Conservation (phyloP, 2,888 invertebrate genomes). For the Auanema sp. region DNA sequence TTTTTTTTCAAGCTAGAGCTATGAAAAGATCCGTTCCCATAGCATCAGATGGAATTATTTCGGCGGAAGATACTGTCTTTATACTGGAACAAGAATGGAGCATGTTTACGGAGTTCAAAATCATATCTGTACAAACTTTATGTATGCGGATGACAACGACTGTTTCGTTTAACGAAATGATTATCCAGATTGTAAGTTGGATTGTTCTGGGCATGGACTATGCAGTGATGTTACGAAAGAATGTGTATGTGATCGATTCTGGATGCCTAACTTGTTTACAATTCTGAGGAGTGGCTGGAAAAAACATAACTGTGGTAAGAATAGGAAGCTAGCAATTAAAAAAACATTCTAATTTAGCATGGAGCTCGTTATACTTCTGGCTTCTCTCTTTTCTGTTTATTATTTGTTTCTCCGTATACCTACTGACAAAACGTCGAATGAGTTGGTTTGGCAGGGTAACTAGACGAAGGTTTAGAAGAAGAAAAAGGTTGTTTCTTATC, state of each 20-base stretch:
- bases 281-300: slow-evolving; percentile 16
- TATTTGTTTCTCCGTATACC: background rate
- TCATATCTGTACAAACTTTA: slow-evolving; percentile 21
- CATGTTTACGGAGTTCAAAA: slow-evolving; percentile 28
- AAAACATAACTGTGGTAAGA: slow-evolving; percentile 19
- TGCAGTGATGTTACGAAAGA: slow-evolving; percentile 33
- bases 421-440: slow-evolving; percentile 4
- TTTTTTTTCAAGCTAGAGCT: no score
- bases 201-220: slow-evolving; percentile 31
- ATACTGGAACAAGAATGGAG: slow-evolving; percentile 25
- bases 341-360: slow-evolving; percentile 10
- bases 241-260: slow-evolving; percentile 32
- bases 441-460: slow-evolving; percentile 7
- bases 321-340: background rate
- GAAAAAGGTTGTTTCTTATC: no score
- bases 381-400: slow-evolving; percentile 4
- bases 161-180: background rate
- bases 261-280: slow-evolving; percentile 29
- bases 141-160: slow-evolving; percentile 4
- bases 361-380: slow-evolving; percentile 23
- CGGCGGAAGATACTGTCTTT: slow-evolving; percentile 17
- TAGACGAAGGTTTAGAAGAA: slow-evolving; percentile 13
- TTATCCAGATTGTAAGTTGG: slow-evolving; percentile 28
- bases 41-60: slow-evolving; percentile 8
- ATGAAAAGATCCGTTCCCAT: slow-evolving; percentile 7